These are phyloP conservation scores for Cherax quadricarinatus DNA, from an alignment of 1,140 invertebrate genomes.

Conservation along the genomic window DNA sequence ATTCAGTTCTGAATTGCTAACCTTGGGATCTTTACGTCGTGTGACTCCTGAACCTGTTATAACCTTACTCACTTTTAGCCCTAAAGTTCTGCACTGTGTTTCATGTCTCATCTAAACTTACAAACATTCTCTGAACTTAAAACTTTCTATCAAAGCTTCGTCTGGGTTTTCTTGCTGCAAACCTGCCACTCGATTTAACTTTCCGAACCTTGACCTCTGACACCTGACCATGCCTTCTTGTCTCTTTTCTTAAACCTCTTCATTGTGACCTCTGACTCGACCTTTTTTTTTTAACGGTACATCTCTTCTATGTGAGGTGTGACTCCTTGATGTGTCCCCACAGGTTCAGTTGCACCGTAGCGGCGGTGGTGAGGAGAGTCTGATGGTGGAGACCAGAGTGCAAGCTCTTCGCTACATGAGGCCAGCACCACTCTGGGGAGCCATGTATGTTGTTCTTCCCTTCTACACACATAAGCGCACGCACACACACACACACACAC, in stretches of 20 bases:
- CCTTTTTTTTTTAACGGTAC: neutral
- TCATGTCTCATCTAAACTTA: no score
- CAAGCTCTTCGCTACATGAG: conserved; percentile 16
- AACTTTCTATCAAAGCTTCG: no score
- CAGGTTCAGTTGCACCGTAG: conserved; percentile 23
- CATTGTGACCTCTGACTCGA: no score
- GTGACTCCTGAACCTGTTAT: no score
- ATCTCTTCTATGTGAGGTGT: neutral
- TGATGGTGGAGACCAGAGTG: neutral
- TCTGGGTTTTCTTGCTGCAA: no score
- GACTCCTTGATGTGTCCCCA: neutral
- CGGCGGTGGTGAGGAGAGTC: neutral
- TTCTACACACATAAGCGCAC: conserved; percentile 4
- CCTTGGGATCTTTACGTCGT: no score
- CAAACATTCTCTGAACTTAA: no score
- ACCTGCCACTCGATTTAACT: no score
- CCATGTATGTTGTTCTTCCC: conserved; percentile 7
- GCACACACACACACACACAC: neutral
- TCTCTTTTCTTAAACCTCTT: neutral
- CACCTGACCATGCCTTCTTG: neutral
- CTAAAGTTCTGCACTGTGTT: no score
- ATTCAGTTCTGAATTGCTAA: no score
- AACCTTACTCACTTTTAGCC: no score
- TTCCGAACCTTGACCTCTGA: neutral
- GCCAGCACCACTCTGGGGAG: conserved; percentile 24